Percentiles rank a stretch among this genome's conserved stretches.
These are phyloP conservation scores for Encarsia formosa DNA, from an alignment of 2,888 invertebrate genomes.

Conservation along the genomic window DNA sequence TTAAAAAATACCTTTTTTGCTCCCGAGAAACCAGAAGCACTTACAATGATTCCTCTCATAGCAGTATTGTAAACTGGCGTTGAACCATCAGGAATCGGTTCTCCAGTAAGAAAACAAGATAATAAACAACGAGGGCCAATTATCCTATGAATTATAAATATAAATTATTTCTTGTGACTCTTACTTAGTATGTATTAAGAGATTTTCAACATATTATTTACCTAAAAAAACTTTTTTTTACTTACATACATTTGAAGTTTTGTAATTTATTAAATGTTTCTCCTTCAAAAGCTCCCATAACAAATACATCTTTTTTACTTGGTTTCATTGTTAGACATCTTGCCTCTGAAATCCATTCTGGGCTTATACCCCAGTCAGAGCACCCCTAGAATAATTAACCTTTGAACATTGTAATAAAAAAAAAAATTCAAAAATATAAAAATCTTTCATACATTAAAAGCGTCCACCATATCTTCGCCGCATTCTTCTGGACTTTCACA, in stretches of 20 bases:
- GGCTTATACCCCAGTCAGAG: slow-evolving; percentile 59
- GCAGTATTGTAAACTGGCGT: slow-evolving; percentile 78
- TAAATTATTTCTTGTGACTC: background rate
- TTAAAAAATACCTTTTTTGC: slow-evolving; percentile 50
- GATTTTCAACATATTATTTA: background rate
- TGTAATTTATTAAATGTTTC: slow-evolving; percentile 64
- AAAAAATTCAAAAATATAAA: background rate
- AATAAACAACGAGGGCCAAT: slow-evolving; percentile 79
- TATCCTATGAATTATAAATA: slow-evolving; percentile 56
- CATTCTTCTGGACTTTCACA: slow-evolving; percentile 56
- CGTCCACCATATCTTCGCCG: slow-evolving; percentile 59
- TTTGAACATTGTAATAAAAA: no score
- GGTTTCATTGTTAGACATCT: slow-evolving; percentile 57
- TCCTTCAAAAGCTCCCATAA: slow-evolving; percentile 75
- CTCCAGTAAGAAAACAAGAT: slow-evolving; percentile 67
- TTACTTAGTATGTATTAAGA: background rate
- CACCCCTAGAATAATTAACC: slow-evolving; percentile 55
- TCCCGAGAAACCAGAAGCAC: slow-evolving; percentile 58
- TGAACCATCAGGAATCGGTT: slow-evolving; percentile 69
- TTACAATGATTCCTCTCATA: slow-evolving; percentile 69
- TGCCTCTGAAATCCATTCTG: slow-evolving; percentile 63
- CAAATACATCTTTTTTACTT: slow-evolving; percentile 69
- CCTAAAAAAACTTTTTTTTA: slow-evolving; percentile 34
- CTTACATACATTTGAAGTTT: slow-evolving; percentile 67
- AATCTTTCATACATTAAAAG: slow-evolving; percentile 56